These are phyloP conservation scores for Andrena hattorfiana DNA, from an alignment of 2,888 invertebrate species.

Conservation along the genomic window DNA sequence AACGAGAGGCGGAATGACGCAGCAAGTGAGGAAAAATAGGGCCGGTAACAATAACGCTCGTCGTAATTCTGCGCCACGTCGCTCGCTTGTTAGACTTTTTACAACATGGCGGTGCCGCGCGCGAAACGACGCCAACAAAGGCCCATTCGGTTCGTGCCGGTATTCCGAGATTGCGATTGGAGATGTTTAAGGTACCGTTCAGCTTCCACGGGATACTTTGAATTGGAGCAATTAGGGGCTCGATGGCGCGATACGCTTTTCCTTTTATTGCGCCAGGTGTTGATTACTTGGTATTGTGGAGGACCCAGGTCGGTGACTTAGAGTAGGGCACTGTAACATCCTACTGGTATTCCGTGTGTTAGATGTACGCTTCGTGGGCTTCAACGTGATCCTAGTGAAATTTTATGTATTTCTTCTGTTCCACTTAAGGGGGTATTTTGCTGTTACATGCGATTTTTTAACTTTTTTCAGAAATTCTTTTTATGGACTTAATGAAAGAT, in stretches of 20 bases:
- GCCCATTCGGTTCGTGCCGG: neutral
- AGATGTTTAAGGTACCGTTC: constrained; percentile 2
- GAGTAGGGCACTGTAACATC: neutral
- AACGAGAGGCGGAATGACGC: constrained; percentile 52
- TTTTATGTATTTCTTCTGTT: no score
- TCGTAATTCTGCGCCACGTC: constrained; percentile 41
- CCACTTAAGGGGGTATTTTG: no score
- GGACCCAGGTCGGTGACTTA: neutral
- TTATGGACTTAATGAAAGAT: no score
- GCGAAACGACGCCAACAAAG: constrained; percentile 31
- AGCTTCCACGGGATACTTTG: neutral
- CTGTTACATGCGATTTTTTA: no score
- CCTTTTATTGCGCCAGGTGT: neutral
- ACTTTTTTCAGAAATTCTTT: no score
- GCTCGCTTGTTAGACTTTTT: constrained; percentile 53
- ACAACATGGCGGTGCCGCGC: neutral
- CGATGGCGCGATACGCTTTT: neutral
- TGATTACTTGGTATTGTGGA: constrained; percentile 1
- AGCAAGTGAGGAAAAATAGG: constrained; percentile 42
- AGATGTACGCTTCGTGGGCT: neutral
- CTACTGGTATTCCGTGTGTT: neutral
- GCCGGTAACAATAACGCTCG: constrained; percentile 51
- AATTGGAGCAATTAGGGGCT: constrained; percentile 28
- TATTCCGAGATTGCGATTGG: constrained; percentile 34
- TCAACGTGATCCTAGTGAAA: no score